Percentiles rank a stretch among this genome's conserved stretches.
Evolutionary conservation across 1,140 invertebrate species (phyloP).

Genomic region (Penaeus japonicus): DNA sequence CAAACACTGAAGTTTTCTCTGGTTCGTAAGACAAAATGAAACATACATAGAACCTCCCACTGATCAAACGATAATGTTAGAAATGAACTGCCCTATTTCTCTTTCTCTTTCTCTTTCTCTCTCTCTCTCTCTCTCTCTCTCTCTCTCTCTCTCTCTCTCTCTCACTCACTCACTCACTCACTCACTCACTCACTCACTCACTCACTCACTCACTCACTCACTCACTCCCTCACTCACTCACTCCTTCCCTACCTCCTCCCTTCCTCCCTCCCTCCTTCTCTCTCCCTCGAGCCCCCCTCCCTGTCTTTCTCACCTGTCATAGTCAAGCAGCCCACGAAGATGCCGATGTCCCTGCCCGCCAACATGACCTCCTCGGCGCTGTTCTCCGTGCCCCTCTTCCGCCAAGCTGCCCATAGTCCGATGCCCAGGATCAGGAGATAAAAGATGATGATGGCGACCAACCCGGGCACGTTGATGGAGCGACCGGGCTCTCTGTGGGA

Average conservation of each 20-base stretch:
- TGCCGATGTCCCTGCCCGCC: slow-evolving; percentile 92
- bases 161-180: not conserved
- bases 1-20: too few species aligned
- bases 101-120: too few species aligned
- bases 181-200: not conserved
- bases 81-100: too few species aligned
- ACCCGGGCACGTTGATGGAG: slow-evolving; percentile 81
- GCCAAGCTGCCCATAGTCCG: slow-evolving; percentile 56
- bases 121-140: not conserved
- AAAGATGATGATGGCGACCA: slow-evolving; percentile 92
- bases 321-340: slow-evolving; percentile 96
- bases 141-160: not conserved
- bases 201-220: not conserved
- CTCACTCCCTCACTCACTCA: not conserved
- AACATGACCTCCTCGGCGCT: slow-evolving; percentile 92
- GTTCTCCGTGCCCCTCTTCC: slow-evolving; percentile 6
- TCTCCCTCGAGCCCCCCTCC: not conserved
- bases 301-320: slow-evolving; percentile 83
- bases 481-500: not conserved
- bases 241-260: not conserved
- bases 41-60: too few species aligned
- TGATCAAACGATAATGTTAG: too few species aligned
- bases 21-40: too few species aligned
- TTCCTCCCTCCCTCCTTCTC: slow-evolving; percentile 6
- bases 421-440: slow-evolving; percentile 86